Conservation (phyloP, 2,888 invertebrate species). For the Cepaea hortensis region DNA sequence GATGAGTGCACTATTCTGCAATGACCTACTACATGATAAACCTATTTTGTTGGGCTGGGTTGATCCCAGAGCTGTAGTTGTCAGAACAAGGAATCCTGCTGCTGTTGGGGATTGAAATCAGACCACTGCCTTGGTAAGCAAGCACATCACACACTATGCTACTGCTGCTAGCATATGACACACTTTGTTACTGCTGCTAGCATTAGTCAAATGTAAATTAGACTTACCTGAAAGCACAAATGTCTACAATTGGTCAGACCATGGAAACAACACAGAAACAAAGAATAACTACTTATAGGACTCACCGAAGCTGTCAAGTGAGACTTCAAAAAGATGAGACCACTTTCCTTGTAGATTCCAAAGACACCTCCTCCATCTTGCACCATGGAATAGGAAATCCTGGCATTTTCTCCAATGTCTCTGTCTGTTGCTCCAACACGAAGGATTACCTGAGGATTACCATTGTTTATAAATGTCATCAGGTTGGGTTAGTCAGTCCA, state of each 20-base stretch:
- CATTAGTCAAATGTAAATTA: too few species aligned
- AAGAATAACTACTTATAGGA: neutral
- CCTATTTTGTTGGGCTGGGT: too few species aligned
- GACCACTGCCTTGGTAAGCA: too few species aligned
- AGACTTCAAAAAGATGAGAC: constrained; percentile 96
- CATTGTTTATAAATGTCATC: neutral
- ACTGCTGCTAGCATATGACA: too few species aligned
- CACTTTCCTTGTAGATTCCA: constrained; percentile 81
- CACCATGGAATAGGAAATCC: constrained; percentile 67
- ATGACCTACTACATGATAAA: too few species aligned
- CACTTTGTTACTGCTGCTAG: too few species aligned
- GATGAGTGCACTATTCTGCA: too few species aligned
- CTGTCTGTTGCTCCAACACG: constrained; percentile 87
- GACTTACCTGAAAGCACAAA: too few species aligned
- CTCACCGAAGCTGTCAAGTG: constrained; percentile 80
- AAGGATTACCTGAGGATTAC: constrained; percentile 52
- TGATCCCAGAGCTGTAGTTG: too few species aligned
- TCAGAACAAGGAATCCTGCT: too few species aligned
- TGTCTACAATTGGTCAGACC: neutral
- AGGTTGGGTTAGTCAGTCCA: neutral
- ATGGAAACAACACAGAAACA: neutral
- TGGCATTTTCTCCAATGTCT: constrained; percentile 97
- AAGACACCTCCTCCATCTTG: constrained; percentile 83
- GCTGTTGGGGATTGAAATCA: too few species aligned
- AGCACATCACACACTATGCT: too few species aligned